Conservation (phyloP, 2,113 vertebrate genomes). For the Heterotilapia buettikoferi region DNA sequence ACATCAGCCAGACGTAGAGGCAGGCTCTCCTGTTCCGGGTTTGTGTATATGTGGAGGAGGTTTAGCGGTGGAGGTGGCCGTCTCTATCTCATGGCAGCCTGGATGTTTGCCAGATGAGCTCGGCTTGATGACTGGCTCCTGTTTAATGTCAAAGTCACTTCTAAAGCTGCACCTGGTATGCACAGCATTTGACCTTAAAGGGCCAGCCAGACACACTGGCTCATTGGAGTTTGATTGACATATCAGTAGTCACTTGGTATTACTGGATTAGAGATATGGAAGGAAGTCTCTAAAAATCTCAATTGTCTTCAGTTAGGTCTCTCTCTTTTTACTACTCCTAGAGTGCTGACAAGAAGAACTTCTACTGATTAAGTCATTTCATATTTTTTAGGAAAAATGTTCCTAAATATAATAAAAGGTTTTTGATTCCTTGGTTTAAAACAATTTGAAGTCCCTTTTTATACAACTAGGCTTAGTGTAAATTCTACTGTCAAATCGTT, state of each 20-base stretch:
- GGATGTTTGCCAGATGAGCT: slow-evolving; percentile 52
- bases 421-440: neutral
- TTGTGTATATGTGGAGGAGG: slow-evolving; percentile 28
- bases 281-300: neutral
- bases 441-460: neutral
- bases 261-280: neutral
- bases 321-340: neutral
- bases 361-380: neutral
- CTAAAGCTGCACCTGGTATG: slow-evolving; percentile 60
- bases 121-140: slow-evolving; percentile 52
- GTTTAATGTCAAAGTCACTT: slow-evolving; percentile 68
- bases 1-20: slow-evolving; percentile 9
- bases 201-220: slow-evolving; percentile 53
- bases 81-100: slow-evolving; percentile 23
- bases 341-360: neutral
- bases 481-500: neutral
- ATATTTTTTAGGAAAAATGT: neutral
- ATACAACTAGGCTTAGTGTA: neutral
- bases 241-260: slow-evolving; percentile 14
- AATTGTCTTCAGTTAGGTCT: neutral
- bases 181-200: slow-evolving; percentile 62
- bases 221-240: slow-evolving; percentile 56
- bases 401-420: neutral
- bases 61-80: slow-evolving; percentile 9
- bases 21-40: slow-evolving; percentile 1